These are phyloP conservation scores for Hafferia zeledoni DNA, from an alignment of 2,797 vertebrate genomes.

Conservation along the genomic window DNA sequence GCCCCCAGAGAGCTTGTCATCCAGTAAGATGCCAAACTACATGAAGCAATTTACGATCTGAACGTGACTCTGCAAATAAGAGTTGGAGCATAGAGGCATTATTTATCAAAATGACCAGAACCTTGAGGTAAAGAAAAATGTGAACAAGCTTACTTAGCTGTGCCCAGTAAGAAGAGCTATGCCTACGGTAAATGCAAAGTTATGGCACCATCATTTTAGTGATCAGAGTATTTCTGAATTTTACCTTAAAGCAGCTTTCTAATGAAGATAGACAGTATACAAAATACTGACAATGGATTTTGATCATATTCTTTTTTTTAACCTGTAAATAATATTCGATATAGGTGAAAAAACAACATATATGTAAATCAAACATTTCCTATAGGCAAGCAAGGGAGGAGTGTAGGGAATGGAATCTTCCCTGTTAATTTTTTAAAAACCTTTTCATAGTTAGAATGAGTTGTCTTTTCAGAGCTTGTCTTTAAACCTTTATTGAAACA, in stretches of 20 bases:
- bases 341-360: background rate
- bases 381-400: background rate
- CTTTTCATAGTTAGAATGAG: background rate
- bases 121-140: background rate
- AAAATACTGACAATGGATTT: background rate
- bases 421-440: rapidly evolving
- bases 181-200: background rate
- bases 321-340: background rate
- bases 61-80: background rate
- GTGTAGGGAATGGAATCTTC: rapidly evolving
- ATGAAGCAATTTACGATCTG: background rate
- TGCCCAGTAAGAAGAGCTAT: background rate
- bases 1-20: background rate
- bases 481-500: background rate
- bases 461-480: background rate
- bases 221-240: background rate
- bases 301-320: background rate
- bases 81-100: background rate
- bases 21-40: background rate
- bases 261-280: background rate
- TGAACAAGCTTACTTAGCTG: background rate
- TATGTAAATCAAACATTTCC: background rate
- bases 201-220: background rate
- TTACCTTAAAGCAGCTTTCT: background rate
- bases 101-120: background rate